phyloP scores from a whole-genome alignment of 2,797 vertebrate species.

The Spea hammondii region DNA sequence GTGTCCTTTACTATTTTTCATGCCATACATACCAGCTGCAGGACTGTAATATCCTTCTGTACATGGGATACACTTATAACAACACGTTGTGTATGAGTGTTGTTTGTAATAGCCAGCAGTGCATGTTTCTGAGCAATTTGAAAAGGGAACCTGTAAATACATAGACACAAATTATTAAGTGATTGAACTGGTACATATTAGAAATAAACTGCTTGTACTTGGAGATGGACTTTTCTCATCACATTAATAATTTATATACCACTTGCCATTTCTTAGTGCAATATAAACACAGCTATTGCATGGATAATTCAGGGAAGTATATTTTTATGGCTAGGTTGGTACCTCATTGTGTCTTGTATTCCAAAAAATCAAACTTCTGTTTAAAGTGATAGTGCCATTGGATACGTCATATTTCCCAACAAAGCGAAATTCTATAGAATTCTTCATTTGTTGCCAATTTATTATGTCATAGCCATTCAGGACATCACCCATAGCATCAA shows the following conservation, averaged over 20 bases:
- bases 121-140: slow-evolving; percentile 35
- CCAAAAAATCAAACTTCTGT: slow-evolving; percentile 13
- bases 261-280: slow-evolving; percentile 49
- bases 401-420: slow-evolving; percentile 58
- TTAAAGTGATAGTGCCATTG: slow-evolving; percentile 5
- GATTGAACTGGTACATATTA: neutral
- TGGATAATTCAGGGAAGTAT: neutral
- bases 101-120: slow-evolving; percentile 23
- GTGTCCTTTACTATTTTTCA: neutral
- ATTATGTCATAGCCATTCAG: slow-evolving; percentile 63
- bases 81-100: slow-evolving; percentile 19
- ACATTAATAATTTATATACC: neutral
- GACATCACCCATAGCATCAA: slow-evolving; percentile 60
- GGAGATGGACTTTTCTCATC: slow-evolving; percentile 10
- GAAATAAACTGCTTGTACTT: neutral
- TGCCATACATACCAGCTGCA: slow-evolving; percentile 30
- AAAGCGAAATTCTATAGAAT: slow-evolving; percentile 38
- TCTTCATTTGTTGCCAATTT: slow-evolving; percentile 56
- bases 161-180: too few species aligned
- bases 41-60: slow-evolving; percentile 23
- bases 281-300: slow-evolving; percentile 54
- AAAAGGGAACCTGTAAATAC: slow-evolving; percentile 25
- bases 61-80: slow-evolving; percentile 42
- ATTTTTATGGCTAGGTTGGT: neutral
- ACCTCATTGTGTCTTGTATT: slow-evolving; percentile 28